Percentiles rank a stretch among this genome's conserved stretches.
These are phyloP conservation scores for Pseudomyrmex concolor DNA, from an alignment of 1,140 invertebrate species.

Conservation along the genomic window DNA sequence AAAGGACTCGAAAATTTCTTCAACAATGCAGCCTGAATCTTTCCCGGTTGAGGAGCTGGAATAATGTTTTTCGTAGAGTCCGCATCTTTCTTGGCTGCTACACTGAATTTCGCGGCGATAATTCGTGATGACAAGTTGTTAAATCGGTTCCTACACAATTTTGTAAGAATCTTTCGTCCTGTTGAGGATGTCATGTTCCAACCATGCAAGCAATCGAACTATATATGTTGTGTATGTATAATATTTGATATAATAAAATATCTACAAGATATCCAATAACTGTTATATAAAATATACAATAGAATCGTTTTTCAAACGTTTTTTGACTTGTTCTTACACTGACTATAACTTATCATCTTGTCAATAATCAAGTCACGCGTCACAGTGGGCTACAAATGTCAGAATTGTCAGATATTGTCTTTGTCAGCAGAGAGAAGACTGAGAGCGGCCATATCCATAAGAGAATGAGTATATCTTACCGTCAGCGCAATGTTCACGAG, in stretches of 20 bases:
- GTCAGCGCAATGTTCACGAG: too few species aligned
- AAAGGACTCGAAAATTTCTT: constrained; percentile 83
- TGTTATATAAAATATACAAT: too few species aligned
- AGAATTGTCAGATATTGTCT: too few species aligned
- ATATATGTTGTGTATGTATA: neutral
- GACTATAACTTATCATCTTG: too few species aligned
- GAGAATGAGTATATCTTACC: too few species aligned
- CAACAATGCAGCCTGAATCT: constrained; percentile 83
- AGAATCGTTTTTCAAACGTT: too few species aligned
- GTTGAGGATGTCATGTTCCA: constrained; percentile 64
- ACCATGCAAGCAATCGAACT: neutral
- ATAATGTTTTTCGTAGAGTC: constrained; percentile 42
- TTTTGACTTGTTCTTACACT: too few species aligned
- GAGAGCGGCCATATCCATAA: too few species aligned
- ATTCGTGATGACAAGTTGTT: constrained; percentile 49
- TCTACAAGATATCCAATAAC: too few species aligned
- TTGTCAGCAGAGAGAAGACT: too few species aligned
- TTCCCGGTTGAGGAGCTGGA: constrained; percentile 64
- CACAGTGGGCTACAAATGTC: too few species aligned
- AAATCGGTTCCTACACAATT: constrained; percentile 56
- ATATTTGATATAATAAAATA: neutral
- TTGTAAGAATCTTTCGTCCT: constrained; percentile 63
- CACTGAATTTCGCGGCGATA: constrained; percentile 54
- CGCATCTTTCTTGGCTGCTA: constrained; percentile 25
- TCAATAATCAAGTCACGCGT: too few species aligned